phyloP scores from a whole-genome alignment of 2,113 vertebrate species.

The Rhea pennata region DNA sequence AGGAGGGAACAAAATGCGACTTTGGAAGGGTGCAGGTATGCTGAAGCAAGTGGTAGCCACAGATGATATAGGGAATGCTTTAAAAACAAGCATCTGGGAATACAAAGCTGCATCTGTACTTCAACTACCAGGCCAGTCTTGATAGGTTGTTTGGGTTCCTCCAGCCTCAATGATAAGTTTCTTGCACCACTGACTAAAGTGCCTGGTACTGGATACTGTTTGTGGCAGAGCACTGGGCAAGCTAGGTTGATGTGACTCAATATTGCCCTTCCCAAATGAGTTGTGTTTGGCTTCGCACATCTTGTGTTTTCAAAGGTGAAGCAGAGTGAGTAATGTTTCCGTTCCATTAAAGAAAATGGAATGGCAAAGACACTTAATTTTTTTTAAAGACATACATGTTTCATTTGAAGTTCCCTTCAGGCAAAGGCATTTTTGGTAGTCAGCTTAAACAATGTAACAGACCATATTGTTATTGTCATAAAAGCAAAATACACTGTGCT shows the following conservation, averaged over 20 bases:
- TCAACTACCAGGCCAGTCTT: neutral
- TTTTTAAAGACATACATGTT: neutral
- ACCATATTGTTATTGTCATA: neutral
- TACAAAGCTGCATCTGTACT: neutral
- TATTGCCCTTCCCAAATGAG: slow-evolving; percentile 34
- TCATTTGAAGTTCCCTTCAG: slow-evolving; percentile 34
- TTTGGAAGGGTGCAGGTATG: neutral
- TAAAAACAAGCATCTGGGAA: neutral
- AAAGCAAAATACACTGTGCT: neutral
- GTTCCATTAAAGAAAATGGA: slow-evolving; percentile 40
- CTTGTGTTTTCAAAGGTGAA: slow-evolving; percentile 41
- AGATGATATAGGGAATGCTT: neutral
- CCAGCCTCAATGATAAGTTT: neutral
- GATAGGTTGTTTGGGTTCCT: neutral
- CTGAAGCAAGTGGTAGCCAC: neutral
- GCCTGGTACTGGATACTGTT: neutral
- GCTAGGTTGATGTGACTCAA: slow-evolving; percentile 46
- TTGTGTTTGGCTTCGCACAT: slow-evolving; percentile 51
- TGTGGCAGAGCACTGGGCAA: neutral
- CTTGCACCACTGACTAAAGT: neutral
- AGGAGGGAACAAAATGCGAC: neutral
- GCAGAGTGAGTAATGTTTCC: slow-evolving; percentile 46
- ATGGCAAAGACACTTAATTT: neutral
- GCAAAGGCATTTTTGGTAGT: slow-evolving; percentile 1
- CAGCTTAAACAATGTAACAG: neutral